Evolutionary conservation across 2,797 vertebrate species (phyloP), one percentile per base, ranked within the genome.

Genomic region (Spondyliosoma cantharus): DNA sequence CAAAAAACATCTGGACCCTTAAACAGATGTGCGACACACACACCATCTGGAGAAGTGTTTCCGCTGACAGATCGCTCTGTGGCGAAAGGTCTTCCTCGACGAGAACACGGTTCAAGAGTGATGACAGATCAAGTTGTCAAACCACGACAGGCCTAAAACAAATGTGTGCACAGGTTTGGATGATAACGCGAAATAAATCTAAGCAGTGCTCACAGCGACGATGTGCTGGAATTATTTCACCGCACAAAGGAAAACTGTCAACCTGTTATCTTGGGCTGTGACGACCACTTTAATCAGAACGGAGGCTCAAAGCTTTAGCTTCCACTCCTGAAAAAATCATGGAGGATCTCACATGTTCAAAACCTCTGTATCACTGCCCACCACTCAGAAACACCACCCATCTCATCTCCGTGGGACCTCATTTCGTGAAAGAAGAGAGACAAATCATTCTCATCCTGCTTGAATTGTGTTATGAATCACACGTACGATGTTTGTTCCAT

Each of bases 1-100:
- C 76, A 64, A 91, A 73, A 86, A 91, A 93, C 92, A 94, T 93
- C 92, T 94, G 91, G 89, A 90, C 43, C 72, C 78, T 87, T 78
- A 50, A 83, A 82, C 86, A 93, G 90, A 91, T 84, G 89, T 85
- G 78, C 75, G 59, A 83, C 32, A 73, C 61, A 27, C 64, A 59
- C 60, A 70, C 58, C 64, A 90, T 92, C 92, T 93, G 93, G 90
- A 86, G 86, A 91, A 90, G 84, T 85, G 87, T 84, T 86, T 78
- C 53, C 68, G 76, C 84, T 87, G 86, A 86, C 84, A 67, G 83
- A 85, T 84, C 19, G 53, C 75, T 86, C 78, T 53, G 81, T 53
- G 72, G 84, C 72, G 77, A 71, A 37, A 76, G 58, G 74, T 75
- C 80, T 52, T 86, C 60, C 77, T 69, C 14, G 25, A 76, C 78